Evolutionary conservation across 2,113 vertebrate species (phyloP).

Genomic region (Ammospiza caudacuta): DNA sequence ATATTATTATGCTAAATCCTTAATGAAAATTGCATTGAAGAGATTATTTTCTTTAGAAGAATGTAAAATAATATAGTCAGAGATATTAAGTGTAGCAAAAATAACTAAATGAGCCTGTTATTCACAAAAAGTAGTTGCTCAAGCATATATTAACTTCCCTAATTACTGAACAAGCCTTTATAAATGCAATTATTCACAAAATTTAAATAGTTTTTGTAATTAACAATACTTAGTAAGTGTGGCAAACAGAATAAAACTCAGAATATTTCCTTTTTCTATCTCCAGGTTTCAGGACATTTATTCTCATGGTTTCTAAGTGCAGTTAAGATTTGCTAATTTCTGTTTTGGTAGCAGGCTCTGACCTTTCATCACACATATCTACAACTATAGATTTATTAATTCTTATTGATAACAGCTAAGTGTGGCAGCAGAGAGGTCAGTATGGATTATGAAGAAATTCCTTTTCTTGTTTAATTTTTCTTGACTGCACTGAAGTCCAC

Average conservation of each 20-base stretch:
- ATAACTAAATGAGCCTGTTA: background rate
- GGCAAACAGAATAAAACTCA: background rate
- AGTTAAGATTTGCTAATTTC: background rate
- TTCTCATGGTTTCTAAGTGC: background rate
- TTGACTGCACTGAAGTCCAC: background rate
- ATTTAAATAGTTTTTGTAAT: background rate
- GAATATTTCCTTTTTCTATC: background rate
- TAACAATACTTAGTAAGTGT: background rate
- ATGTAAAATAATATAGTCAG: background rate
- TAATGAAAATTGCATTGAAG: background rate
- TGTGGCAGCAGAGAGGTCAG: background rate
- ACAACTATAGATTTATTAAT: background rate
- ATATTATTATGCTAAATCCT: background rate
- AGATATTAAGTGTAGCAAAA: background rate
- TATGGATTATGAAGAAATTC: background rate
- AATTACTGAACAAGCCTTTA: background rate
- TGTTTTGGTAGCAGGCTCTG: background rate
- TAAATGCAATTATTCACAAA: constrained; percentile 1
- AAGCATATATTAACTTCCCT: background rate
- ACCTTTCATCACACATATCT: background rate
- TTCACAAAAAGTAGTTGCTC: background rate
- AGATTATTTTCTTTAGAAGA: background rate
- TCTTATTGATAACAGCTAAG: background rate
- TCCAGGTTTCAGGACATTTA: background rate
- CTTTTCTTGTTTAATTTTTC: background rate